phyloP scores from a whole-genome alignment of 2,113 vertebrate genomes.

The Potamarius usumacintae region DNA sequence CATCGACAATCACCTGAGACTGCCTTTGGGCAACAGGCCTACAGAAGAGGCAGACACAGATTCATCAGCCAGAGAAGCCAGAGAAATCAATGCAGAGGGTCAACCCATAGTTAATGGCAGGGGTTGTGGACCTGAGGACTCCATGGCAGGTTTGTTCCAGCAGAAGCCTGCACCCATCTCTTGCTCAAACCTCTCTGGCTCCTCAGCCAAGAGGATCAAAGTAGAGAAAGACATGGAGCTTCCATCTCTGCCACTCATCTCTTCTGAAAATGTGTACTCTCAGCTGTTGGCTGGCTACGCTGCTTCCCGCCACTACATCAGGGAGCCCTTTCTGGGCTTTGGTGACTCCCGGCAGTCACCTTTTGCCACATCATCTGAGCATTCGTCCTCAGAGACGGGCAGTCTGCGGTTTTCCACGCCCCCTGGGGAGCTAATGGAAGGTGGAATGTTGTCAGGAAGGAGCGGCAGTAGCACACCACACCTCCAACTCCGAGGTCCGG shows the following conservation, averaged over 20 bases:
- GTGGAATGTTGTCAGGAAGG: slow-evolving; percentile 87
- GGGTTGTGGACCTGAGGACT: slow-evolving; percentile 83
- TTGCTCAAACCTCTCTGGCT: slow-evolving; percentile 83
- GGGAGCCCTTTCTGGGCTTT: slow-evolving; percentile 97
- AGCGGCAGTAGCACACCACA: slow-evolving; percentile 97
- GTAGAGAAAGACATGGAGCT: slow-evolving; percentile 97
- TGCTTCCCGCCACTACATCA: slow-evolving; percentile 97
- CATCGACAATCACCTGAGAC: slow-evolving; percentile 92
- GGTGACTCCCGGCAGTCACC: slow-evolving; percentile 96
- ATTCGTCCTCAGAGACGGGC: slow-evolving; percentile 97
- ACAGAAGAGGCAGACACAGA: slow-evolving; percentile 75
- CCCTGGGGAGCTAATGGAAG: slow-evolving; percentile 92
- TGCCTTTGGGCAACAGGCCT: slow-evolving; percentile 76
- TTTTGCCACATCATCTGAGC: slow-evolving; percentile 95
- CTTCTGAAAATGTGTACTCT: slow-evolving; percentile 97
- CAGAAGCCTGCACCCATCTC: slow-evolving; percentile 91
- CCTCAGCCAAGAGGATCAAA: slow-evolving; percentile 94
- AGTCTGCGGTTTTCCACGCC: slow-evolving; percentile 98
- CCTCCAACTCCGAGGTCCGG: slow-evolving; percentile 82
- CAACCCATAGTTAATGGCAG: slow-evolving; percentile 86
- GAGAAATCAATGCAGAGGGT: slow-evolving; percentile 71
- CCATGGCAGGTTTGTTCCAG: slow-evolving; percentile 88
- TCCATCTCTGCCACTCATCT: slow-evolving; percentile 92
- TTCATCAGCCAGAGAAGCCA: slow-evolving; percentile 74
- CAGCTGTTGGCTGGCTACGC: slow-evolving; percentile 98